These are phyloP conservation scores for Batillaria attramentaria DNA, from an alignment of 1,140 invertebrate genomes.

Conservation along the genomic window DNA sequence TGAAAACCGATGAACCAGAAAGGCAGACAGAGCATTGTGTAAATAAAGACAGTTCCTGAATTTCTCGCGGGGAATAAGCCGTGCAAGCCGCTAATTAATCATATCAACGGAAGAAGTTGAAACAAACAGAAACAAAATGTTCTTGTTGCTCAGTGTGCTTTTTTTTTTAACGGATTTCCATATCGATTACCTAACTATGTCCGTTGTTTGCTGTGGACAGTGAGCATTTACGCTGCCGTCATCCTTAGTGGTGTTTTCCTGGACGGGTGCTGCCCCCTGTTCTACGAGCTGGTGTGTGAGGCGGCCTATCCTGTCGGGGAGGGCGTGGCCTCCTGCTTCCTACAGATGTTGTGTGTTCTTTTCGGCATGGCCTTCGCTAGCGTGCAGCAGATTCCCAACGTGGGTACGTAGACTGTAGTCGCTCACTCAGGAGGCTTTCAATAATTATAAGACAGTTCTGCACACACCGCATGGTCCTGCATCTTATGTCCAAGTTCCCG, in stretches of 20 bases:
- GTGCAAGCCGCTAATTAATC: no score
- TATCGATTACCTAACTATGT: background rate
- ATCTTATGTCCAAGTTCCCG: background rate
- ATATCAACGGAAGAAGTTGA: no score
- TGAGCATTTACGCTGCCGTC: conserved; percentile 51
- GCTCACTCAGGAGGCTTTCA: no score
- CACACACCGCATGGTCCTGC: no score
- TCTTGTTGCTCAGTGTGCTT: no score
- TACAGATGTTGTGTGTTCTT: conserved; percentile 71
- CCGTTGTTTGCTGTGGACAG: conserved; percentile 27
- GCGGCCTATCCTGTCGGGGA: conserved; percentile 74
- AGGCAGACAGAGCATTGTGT: no score
- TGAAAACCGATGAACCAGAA: no score
- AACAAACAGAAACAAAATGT: background rate
- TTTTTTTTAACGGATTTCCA: no score
- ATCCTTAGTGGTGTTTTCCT: conserved; percentile 69
- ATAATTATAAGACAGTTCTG: no score
- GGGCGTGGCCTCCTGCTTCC: conserved; percentile 72
- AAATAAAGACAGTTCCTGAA: no score
- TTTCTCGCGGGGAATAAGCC: no score
- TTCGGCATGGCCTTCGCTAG: conserved; percentile 67
- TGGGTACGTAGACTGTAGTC: conserved; percentile 35
- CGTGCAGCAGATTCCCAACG: conserved; percentile 38
- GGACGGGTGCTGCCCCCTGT: conserved; percentile 72
- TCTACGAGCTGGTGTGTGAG: conserved; percentile 74